phyloP scores from a whole-genome alignment of 2,888 invertebrate species.

The Eristalis tenax region DNA sequence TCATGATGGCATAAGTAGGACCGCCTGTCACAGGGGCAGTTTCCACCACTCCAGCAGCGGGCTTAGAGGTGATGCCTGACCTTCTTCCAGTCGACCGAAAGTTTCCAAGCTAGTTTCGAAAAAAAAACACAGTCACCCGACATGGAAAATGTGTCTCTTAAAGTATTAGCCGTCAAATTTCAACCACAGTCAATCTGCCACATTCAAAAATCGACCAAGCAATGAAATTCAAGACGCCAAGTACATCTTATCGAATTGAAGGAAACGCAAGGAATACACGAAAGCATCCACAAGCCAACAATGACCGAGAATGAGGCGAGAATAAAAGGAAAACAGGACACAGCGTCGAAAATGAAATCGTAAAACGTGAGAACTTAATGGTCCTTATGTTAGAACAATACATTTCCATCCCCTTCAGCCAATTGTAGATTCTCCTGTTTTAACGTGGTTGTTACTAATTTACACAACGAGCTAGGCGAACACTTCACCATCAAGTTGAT shows the following conservation, averaged over 20 bases:
- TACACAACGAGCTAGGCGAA: constrained; percentile 71
- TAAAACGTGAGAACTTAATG: constrained; percentile 75
- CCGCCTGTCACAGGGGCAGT: no score
- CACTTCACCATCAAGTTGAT: constrained; percentile 70
- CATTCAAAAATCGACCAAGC: no score
- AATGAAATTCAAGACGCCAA: no score
- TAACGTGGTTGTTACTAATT: constrained; percentile 72
- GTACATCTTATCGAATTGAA: neutral
- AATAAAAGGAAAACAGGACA: constrained; percentile 9
- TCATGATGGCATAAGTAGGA: no score
- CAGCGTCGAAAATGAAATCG: constrained; percentile 74
- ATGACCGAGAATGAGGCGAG: neutral
- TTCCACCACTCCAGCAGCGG: no score
- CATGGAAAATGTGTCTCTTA: no score
- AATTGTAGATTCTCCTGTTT: constrained; percentile 69
- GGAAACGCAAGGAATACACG: neutral
- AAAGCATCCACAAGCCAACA: neutral
- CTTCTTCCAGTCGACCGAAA: no score
- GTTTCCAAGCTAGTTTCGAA: no score
- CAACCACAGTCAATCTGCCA: no score
- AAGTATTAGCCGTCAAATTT: no score
- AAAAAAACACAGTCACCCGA: no score
- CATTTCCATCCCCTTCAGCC: constrained; percentile 63
- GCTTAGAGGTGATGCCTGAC: no score
- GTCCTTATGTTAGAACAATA: constrained; percentile 74